Base-by-base conservation (phyloP, 1,140 invertebrate species). In the Hestina assimilis region DNA sequence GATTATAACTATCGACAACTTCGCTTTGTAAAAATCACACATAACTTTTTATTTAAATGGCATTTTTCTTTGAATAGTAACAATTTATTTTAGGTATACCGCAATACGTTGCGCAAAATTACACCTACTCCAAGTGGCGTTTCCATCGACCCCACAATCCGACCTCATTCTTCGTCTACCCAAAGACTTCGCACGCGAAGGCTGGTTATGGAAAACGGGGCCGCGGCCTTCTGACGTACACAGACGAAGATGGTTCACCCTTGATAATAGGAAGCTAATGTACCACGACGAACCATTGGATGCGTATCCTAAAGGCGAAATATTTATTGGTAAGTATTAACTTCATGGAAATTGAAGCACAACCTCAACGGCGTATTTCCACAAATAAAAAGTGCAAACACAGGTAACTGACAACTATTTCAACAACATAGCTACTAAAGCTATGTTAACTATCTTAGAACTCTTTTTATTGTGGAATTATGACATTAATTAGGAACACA, bases 261-360 rank as follows among this genome's bases (percentile, higher is more conserved):
- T 97, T n/a, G 95, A 97, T 70, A 92, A 94, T 62, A 91, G 96
- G 45, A 97, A 97, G 85, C 89, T 98, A 1, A 97, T 97, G 95
- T 97, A 97, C 72, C 94, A 96, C 68, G 94, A 96, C 75, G 95
- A 96, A 77, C 94, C 95, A 0, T 67, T 93, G 90, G 94, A 96
- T 79, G 94, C 96, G 0, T 94, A 95, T 89, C 94, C 96, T 0
- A 97, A 96, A 89, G 96, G 96, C 52, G 96, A 97, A 90, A 95
- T 97, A 57, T 97, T 96, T 81, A 89, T 98, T 59, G 92, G 90
- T 91, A 63, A 74, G 78, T 15, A 21, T 12, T n/a, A n/a, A n/a
- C n/a, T n/a, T n/a, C n/a, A n/a, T n/a, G n/a, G n/a, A n/a, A n/a
- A n/a, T n/a, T n/a, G n/a, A n/a, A n/a, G n/a, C n/a, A n/a, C n/a